Evolutionary conservation across 2,113 vertebrate genomes (phyloP).

Genomic region (Diglossa brunneiventris): DNA sequence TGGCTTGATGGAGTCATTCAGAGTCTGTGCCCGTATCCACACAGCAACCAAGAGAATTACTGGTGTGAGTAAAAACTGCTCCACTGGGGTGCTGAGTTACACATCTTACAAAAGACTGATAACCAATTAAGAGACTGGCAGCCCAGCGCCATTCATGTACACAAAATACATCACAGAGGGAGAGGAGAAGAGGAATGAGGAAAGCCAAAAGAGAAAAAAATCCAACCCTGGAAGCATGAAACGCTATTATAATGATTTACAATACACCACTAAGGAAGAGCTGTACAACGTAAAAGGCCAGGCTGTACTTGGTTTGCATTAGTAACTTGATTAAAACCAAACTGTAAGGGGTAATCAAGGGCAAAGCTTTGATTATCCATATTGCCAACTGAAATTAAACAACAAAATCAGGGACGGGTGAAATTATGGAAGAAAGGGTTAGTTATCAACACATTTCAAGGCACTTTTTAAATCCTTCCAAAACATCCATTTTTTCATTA

Average conservation of each 20-base stretch:
- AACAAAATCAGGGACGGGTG: constrained; percentile 7
- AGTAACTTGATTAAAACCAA: constrained; percentile 29
- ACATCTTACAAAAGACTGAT: not conserved
- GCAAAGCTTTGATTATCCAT: constrained; percentile 28
- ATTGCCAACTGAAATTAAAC: not conserved
- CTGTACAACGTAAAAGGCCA: not conserved
- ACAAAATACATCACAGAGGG: not conserved
- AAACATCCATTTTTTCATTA: not conserved
- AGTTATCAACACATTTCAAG: not conserved
- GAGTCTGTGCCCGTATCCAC: not conserved
- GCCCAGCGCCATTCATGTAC: not conserved
- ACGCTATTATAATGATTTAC: not conserved
- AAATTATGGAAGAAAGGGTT: not conserved
- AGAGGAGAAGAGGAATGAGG: not conserved
- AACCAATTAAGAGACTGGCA: not conserved
- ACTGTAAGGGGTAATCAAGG: constrained; percentile 5
- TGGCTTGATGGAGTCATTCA: not conserved
- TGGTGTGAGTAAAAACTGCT: not conserved
- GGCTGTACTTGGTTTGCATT: not conserved
- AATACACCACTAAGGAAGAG: not conserved
- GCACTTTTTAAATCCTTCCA: not conserved
- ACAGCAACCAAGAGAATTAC: not conserved
- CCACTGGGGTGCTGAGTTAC: not conserved
- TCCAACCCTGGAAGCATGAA: not conserved
- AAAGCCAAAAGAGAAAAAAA: constrained; percentile 8